Evolutionary conservation across 2,888 invertebrate genomes (phyloP).

Genomic region (Neoscelio sp.): DNA sequence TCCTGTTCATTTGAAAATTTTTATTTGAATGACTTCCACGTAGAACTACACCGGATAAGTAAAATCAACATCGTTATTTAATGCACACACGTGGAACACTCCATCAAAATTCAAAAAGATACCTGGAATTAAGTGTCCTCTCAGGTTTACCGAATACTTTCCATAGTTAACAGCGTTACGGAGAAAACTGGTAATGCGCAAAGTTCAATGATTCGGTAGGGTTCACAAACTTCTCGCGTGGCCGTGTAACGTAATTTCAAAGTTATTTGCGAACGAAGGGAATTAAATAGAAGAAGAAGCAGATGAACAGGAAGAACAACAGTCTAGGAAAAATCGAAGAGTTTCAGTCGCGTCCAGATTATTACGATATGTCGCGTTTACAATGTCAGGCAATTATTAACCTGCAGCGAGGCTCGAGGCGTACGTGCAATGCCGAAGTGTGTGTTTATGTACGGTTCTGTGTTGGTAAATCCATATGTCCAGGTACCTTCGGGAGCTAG

Average conservation of each 20-base stretch:
- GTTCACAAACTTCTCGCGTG: constrained; percentile 38
- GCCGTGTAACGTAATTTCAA: constrained; percentile 43
- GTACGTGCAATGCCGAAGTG: constrained; percentile 22
- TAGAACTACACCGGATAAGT: constrained; percentile 39
- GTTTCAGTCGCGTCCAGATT: constrained; percentile 60
- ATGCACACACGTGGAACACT: no score
- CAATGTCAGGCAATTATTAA: constrained; percentile 79
- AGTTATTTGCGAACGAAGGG: constrained; percentile 12
- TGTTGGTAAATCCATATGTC: neutral
- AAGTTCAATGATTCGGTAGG: constrained; percentile 59
- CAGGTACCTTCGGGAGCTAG: constrained; percentile 63
- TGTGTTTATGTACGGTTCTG: constrained; percentile 6
- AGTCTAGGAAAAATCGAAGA: constrained; percentile 51
- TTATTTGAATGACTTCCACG: constrained; percentile 44
- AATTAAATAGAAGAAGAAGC: constrained; percentile 44
- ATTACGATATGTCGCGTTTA: constrained; percentile 76
- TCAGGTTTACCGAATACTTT: constrained; percentile 27
- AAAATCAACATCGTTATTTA: constrained; percentile 64
- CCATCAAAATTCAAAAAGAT: constrained; percentile 59
- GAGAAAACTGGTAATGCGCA: constrained; percentile 30
- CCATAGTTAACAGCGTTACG: constrained; percentile 19
- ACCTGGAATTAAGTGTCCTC: constrained; percentile 46
- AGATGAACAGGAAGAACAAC: constrained; percentile 31
- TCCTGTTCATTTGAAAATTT: constrained; percentile 19
- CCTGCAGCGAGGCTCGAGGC: constrained; percentile 71